A percentile compares a stretch with the other conserved stretches of the same genome.
Conservation (phyloP, 1,140 invertebrate genomes). For the Drosophila kohkoa region DNA sequence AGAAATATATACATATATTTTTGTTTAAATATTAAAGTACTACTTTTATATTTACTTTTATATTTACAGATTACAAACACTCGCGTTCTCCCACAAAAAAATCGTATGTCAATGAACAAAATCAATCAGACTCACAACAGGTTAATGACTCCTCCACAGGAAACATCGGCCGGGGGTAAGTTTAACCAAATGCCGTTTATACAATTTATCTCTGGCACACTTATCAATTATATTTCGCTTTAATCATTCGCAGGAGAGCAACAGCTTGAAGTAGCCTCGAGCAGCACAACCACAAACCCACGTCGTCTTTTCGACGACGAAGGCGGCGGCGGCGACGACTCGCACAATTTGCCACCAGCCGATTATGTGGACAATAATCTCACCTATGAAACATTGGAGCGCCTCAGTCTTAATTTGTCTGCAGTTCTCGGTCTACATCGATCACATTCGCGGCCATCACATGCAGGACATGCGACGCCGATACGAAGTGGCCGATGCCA, state of each 20-base stretch:
- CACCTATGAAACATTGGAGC: constrained; percentile 59
- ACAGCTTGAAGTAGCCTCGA: constrained; percentile 23
- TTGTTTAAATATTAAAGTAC: no score
- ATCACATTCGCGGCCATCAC: constrained; percentile 75
- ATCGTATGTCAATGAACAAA: constrained; percentile 62
- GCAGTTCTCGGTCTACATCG: constrained; percentile 75
- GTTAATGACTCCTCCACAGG: constrained; percentile 38
- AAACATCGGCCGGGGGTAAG: constrained; percentile 58
- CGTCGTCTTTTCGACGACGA: background rate
- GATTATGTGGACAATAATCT: constrained; percentile 43
- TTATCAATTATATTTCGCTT: constrained; percentile 56
- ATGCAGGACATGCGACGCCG: constrained; percentile 66
- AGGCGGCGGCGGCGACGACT: background rate
- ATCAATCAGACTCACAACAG: constrained; percentile 39
- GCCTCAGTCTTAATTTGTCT: constrained; percentile 56
- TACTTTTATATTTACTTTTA: no score
- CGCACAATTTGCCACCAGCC: background rate
- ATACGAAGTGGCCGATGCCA: constrained; percentile 55
- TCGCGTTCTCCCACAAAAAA: constrained; percentile 35
- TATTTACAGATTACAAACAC: no score
- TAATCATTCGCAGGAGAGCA: constrained; percentile 59
- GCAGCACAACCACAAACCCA: background rate
- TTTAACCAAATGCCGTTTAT: constrained; percentile 41
- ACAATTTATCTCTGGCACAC: constrained; percentile 25
- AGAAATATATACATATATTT: no score